Conservation (phyloP, 2,113 vertebrate genomes). For the Pogonocichla stellata region DNA sequence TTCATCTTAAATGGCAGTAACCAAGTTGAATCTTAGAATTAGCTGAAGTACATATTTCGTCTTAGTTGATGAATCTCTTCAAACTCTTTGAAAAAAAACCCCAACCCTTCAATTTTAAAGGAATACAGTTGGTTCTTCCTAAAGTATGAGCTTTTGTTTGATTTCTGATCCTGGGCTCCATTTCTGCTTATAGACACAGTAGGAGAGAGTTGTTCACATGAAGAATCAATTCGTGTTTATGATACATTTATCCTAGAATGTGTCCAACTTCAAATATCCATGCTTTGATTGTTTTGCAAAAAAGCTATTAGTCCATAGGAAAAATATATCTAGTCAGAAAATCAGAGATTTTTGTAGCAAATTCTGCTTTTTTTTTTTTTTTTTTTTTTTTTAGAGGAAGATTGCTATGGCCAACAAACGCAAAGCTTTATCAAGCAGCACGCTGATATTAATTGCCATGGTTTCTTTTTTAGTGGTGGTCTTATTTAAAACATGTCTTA, state of each 20-base stretch:
- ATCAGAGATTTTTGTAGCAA: neutral
- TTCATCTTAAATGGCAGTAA: neutral
- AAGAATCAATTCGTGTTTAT: neutral
- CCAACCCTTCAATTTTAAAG: neutral
- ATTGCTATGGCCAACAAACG: neutral
- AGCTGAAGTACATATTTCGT: neutral
- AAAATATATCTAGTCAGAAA: neutral
- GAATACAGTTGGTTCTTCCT: rapidly evolving
- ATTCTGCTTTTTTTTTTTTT: neutral
- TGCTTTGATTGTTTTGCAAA: neutral
- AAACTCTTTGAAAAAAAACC: neutral
- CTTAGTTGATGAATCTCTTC: neutral
- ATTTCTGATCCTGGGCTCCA: neutral
- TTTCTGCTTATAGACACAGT: neutral
- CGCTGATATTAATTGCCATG: neutral
- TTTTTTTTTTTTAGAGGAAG: neutral
- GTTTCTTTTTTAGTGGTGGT: neutral
- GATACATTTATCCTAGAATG: neutral
- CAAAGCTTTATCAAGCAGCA: neutral
- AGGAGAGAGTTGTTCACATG: neutral
- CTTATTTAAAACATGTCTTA: neutral
- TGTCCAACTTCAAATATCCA: neutral
- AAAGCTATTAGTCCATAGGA: neutral
- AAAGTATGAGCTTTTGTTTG: neutral
- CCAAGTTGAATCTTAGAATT: neutral